Evolutionary conservation across 1,140 invertebrate species (phyloP).

Genomic region (Heterodera carotae): DNA sequence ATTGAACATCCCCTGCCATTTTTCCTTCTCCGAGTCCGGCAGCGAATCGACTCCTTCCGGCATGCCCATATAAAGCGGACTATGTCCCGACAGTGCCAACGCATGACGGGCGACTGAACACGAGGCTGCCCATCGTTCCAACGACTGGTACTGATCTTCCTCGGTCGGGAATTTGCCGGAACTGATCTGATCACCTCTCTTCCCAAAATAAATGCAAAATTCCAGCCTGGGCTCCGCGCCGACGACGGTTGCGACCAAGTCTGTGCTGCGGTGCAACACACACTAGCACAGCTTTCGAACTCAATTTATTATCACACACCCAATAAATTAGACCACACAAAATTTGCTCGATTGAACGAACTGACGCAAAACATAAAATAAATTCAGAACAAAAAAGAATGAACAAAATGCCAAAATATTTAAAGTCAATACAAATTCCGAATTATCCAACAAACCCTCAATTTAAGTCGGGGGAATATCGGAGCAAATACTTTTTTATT

Average conservation of each 20-base stretch:
- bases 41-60: neutral
- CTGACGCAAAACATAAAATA: too few relatives aligned
- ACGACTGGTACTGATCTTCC: neutral
- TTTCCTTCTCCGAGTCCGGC: neutral
- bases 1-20: slow-evolving; percentile 2
- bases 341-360: too few relatives aligned
- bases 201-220: slow-evolving; percentile 2
- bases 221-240: neutral
- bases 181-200: neutral
- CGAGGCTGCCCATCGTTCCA: neutral
- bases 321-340: too few relatives aligned
- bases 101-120: neutral
- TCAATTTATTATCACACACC: too few relatives aligned
- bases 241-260: slow-evolving; percentile 7
- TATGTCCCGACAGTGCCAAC: neutral
- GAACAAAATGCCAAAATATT: too few relatives aligned
- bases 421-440: too few relatives aligned
- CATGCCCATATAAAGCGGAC: neutral
- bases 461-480: too few relatives aligned
- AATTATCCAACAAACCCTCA: too few relatives aligned
- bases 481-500: too few relatives aligned
- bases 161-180: neutral
- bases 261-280: neutral
- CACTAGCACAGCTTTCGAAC: too few relatives aligned
- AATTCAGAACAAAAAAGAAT: too few relatives aligned